Evolutionary conservation across 2,797 vertebrate genomes (phyloP).

Genomic region (Chelmon rostratus): DNA sequence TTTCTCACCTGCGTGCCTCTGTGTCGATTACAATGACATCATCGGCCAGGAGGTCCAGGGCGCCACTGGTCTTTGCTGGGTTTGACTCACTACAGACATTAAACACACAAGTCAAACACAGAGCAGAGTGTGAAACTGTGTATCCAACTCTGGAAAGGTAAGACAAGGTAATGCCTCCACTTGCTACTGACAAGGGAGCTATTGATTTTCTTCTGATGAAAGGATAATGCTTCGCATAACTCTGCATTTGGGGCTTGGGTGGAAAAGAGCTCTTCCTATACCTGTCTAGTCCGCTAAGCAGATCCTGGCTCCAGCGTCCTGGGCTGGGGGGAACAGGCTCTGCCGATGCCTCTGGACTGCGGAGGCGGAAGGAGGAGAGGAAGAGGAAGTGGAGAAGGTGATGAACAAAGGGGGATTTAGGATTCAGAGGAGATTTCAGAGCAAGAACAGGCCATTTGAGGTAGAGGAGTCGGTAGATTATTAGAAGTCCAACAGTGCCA

Average conservation of each 20-base stretch:
- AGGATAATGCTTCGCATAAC: constrained; percentile 41
- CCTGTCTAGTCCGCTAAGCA: constrained; percentile 73
- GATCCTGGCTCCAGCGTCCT: constrained; percentile 76
- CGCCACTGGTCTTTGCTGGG: constrained; percentile 49
- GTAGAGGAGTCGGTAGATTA: constrained; percentile 9
- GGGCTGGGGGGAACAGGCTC: constrained; percentile 69
- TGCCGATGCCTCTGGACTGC: constrained; percentile 64
- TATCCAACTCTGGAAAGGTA: constrained; percentile 32
- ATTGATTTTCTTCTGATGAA: constrained; percentile 66
- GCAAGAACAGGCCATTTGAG: constrained; percentile 42
- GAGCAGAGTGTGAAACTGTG: constrained; percentile 26
- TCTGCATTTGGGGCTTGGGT: constrained; percentile 36
- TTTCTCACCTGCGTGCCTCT: constrained; percentile 64
- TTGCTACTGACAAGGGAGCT: constrained; percentile 46
- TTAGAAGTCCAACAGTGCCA: constrained; percentile 71
- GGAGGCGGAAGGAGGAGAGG: constrained; percentile 28
- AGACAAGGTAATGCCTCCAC: constrained; percentile 45
- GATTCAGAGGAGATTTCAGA: constrained; percentile 47
- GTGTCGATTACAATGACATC: constrained; percentile 68
- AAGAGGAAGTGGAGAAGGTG: constrained; percentile 35
- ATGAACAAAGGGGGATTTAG: constrained; percentile 41
- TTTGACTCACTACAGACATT: constrained; percentile 58
- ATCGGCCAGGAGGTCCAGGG: constrained; percentile 69
- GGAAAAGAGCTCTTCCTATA: constrained; percentile 57
- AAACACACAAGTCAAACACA: constrained; percentile 46